phyloP scores from a whole-genome alignment of 2,888 invertebrate genomes.

The Malachius bipustulatus region DNA sequence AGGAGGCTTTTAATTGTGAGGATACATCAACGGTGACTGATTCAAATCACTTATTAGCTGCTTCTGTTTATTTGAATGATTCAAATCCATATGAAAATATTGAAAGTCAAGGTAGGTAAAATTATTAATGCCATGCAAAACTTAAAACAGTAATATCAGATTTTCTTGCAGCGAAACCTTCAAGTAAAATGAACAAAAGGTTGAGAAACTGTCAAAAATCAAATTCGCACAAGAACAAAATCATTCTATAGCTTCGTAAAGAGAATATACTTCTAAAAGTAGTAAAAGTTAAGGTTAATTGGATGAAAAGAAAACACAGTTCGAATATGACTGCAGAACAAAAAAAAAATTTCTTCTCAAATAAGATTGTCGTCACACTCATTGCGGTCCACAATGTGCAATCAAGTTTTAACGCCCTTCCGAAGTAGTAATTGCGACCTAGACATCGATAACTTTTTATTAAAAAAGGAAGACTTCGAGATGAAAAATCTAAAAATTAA shows the following conservation, averaged over 20 bases:
- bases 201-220: neutral
- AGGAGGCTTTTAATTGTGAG: constrained; percentile 3
- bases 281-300: neutral
- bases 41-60: neutral
- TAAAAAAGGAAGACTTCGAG: neutral
- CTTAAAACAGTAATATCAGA: neutral
- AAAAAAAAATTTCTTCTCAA: no score
- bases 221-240: neutral
- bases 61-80: neutral
- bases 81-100: neutral
- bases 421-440: no score
- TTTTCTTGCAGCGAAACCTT: neutral
- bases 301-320: constrained; percentile 1
- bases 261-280: constrained; percentile 1
- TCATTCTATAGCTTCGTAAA: neutral
- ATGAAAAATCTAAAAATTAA: neutral
- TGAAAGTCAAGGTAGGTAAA: constrained; percentile 1
- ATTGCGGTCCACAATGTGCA: no score
- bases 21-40: neutral
- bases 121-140: neutral
- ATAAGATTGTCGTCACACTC: no score
- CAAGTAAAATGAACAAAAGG: constrained; percentile 1
- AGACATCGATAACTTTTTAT: constrained; percentile 1
- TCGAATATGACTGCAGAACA: neutral
- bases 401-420: no score